A percentile compares a stretch with the other conserved stretches of the same genome.
phyloP scores from a whole-genome alignment of 1,140 invertebrate species.

The Physella acuta region DNA sequence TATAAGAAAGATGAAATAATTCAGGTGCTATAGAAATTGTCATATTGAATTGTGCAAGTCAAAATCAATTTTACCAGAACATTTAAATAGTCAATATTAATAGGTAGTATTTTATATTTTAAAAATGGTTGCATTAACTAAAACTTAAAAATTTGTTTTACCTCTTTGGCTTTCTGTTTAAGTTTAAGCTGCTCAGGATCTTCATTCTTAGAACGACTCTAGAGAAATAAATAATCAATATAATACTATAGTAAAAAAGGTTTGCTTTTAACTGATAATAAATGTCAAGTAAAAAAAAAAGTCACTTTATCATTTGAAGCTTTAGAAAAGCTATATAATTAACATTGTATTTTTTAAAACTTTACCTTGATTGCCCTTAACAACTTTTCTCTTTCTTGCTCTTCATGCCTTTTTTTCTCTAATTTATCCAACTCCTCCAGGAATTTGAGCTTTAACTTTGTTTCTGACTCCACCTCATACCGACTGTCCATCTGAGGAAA shows the following conservation, averaged over 20 bases:
- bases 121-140: too few species aligned
- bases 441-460: slow-evolving; percentile 90
- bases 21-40: too few species aligned
- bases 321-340: too few species aligned
- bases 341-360: too few species aligned
- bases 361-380: slow-evolving; percentile 88
- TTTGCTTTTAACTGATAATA: background rate
- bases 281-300: background rate
- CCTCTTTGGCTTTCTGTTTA: slow-evolving; percentile 91
- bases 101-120: too few species aligned
- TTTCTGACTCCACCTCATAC: slow-evolving; percentile 88
- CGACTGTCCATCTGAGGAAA: slow-evolving; percentile 73
- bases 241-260: background rate
- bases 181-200: slow-evolving; percentile 96
- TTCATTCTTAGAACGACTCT: slow-evolving; percentile 86
- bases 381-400: slow-evolving; percentile 89
- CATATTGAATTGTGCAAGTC: too few species aligned
- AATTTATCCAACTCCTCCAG: slow-evolving; percentile 91
- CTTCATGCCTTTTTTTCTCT: slow-evolving; percentile 90
- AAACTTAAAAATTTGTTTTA: too few species aligned
- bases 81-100: too few species aligned
- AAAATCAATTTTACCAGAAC: too few species aligned
- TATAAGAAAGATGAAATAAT: too few species aligned
- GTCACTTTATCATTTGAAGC: background rate
- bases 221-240: slow-evolving; percentile 28